Percentiles rank a stretch among this genome's conserved stretches.
Evolutionary conservation across 2,113 vertebrate genomes (phyloP).

Genomic region (Anseranas semipalmata): DNA sequence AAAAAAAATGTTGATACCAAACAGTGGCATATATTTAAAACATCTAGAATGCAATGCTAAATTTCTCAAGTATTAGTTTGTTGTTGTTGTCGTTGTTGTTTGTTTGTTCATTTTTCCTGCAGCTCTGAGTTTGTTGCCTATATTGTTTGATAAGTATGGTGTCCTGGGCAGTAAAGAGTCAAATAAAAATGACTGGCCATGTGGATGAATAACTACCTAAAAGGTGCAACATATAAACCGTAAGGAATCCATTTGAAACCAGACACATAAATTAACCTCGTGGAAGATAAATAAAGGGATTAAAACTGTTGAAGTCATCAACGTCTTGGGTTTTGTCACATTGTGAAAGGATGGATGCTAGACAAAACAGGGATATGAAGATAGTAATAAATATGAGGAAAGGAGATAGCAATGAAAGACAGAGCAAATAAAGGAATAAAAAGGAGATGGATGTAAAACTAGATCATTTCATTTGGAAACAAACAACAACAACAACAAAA

Average conservation of each 20-base stretch:
- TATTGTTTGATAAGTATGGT: background rate
- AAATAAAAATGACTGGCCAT: background rate
- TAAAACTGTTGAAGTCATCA: background rate
- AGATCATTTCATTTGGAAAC: background rate
- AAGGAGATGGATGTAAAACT: background rate
- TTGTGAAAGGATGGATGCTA: background rate
- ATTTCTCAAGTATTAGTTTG: background rate
- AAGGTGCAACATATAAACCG: background rate
- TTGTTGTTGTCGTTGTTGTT: too few relatives aligned
- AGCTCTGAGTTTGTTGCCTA: background rate
- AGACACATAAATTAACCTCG: background rate
- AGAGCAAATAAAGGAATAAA: background rate
- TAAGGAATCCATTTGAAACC: background rate
- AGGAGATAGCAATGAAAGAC: background rate
- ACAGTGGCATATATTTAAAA: background rate
- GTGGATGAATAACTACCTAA: background rate
- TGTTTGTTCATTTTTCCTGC: background rate
- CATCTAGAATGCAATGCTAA: background rate
- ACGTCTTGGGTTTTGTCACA: background rate
- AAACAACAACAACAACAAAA: background rate
- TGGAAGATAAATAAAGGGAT: background rate
- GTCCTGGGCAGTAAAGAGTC: background rate
- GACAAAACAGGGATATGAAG: background rate
- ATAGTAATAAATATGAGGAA: background rate
- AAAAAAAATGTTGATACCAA: background rate